phyloP scores from a whole-genome alignment of 2,888 invertebrate genomes.

The Chrysopilus asiliformis region DNA sequence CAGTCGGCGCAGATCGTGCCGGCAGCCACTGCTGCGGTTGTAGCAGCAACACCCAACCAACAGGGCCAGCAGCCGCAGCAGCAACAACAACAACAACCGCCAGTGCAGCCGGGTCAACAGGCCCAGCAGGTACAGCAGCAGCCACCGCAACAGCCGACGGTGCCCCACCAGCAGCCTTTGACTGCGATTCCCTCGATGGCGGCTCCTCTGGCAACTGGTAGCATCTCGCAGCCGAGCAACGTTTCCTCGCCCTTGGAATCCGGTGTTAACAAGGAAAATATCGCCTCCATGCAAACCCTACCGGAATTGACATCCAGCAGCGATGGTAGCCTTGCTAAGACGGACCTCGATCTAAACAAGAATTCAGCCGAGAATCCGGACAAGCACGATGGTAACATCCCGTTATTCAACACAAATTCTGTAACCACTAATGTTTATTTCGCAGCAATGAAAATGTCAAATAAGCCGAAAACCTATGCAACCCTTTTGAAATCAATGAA shows the following conservation, averaged over 20 bases:
- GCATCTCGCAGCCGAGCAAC: background rate
- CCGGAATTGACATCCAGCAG: too few relatives aligned
- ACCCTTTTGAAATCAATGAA: conserved; percentile 57
- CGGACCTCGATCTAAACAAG: too few relatives aligned
- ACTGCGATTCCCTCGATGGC: conserved; percentile 18
- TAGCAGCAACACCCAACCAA: conserved; percentile 29
- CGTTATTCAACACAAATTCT: too few relatives aligned
- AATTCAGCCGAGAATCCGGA: too few relatives aligned
- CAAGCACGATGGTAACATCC: too few relatives aligned
- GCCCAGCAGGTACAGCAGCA: conserved; percentile 16
- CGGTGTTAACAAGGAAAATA: background rate
- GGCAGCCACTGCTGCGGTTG: conserved; percentile 19
- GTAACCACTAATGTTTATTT: background rate
- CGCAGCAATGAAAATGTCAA: conserved; percentile 32
- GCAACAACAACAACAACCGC: conserved; percentile 13
- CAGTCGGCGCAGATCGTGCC: conserved; percentile 25
- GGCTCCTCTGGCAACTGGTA: background rate
- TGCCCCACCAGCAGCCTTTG: conserved; percentile 8
- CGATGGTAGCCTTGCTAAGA: too few relatives aligned
- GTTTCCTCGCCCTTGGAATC: background rate
- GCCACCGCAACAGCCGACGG: conserved; percentile 11
- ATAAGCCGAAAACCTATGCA: conserved; percentile 78
- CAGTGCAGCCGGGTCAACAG: too few relatives aligned
- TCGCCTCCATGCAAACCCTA: too few relatives aligned
- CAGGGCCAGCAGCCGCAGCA: conserved; percentile 16